Base-by-base conservation (phyloP, 2,888 invertebrate genomes). In the Melipona beecheii region DNA sequence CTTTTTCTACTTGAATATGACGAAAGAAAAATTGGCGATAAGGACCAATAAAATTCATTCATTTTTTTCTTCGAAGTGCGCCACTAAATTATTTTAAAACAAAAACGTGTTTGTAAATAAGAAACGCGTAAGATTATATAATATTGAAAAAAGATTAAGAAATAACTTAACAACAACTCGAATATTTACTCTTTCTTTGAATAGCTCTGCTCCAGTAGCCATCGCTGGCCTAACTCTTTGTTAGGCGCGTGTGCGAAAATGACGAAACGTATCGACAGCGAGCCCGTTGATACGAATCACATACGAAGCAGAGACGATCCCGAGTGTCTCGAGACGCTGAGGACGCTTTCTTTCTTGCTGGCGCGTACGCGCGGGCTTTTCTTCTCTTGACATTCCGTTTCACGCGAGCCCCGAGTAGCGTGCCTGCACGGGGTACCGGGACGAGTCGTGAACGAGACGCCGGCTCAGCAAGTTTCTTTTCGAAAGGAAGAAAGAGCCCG, bases 381-480 rank as follows among this genome's bases (percentile, higher is more conserved):
- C 81, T 68, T 79, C 75, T 43, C 78, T 66, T 52, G 84, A 79
- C 89, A 89, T 88, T 88, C 85, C 78, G 77, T 73, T 81, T 83
- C 78, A 75, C 64, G 81, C 78, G 85, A 70, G 58, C 15, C 60
- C 24, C 49, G 31, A 52, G 70, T 64, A 62, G 43, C 43, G 43
- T 43, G 43, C 74, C 56, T 75, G 52, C 73, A 77, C 76, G 65
- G 78, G 52, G 50, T 75, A 50, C 17, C 83, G 82, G 82, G 73
- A 65, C 78, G 82, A 83, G 82, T 87, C 78, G 80, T 75, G 87
- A 86, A 90, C 85, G 89, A 91, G 87, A 89, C 87, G 88, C 89
- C 84, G 85, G 84, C 88, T 90, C 91, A 84, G 91, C 91, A 79
- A 86, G 87, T 89, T 89, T 89, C 89, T 87, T 89, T 89, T 70